Evolutionary conservation across 2,113 vertebrate genomes (phyloP), one percentile per base, ranked within the genome.

Genomic region (Lethenteron camtschaticum): DNA sequence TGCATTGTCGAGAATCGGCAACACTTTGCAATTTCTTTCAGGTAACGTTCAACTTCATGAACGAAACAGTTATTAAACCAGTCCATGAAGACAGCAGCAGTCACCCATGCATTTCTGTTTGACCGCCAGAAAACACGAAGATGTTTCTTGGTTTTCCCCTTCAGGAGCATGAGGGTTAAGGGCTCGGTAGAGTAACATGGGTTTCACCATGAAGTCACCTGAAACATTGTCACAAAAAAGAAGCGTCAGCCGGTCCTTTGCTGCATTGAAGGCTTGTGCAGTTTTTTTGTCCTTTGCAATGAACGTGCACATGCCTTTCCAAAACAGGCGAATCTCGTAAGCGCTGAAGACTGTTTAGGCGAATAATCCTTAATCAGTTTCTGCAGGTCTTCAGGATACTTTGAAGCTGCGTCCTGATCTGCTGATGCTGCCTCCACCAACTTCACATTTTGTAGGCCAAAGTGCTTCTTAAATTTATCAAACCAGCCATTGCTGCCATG

Each of bases 301-400:
- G 55, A 70, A 72, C 41, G 68, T 72, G 9, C 71, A 11, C 71
- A 72, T 58, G 11, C 71, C 14, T 56, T 72, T 72, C 69, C 69
- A 72, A 56, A 70, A 72, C 12, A 59, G 55, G 11, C 56, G 57
- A 12, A 58, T 72, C 20, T 72, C 69, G 63, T 70, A 57, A 11
- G 41, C 71, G 55, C 57, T 71, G 56, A 72, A 71, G 3, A 71
- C 71, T 69, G 66, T 72, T 70, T 20, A 58, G 71, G 69, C n/a
- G 13, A 9, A 18, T 70, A 70, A 8, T 16, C 57, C 57, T 41
- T 57, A 14, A 72, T 72, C 8, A 72, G 12, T 13, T 58, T 58
- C 24, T 72, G 57, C n/a, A 72, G 14, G 18, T 58, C 14, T 20
- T 12, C 5, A 24, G 56, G 71, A 56, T 58, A 72, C 20, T 16